A percentile compares a stretch with the other conserved stretches of the same genome.
phyloP scores from a whole-genome alignment of 2,888 invertebrate species.

The Monopis laevigella region DNA sequence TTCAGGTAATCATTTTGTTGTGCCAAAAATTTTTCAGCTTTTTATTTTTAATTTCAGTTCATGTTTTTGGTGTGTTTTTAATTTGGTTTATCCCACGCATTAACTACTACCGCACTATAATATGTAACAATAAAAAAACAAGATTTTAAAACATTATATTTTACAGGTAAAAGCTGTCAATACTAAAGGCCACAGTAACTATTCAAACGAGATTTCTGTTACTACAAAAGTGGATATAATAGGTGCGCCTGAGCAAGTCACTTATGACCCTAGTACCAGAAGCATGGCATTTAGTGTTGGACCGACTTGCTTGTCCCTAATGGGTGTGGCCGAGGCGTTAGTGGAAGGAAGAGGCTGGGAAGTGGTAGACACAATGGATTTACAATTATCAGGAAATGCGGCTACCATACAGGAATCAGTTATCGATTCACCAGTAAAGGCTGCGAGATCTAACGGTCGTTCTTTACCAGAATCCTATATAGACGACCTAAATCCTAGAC shows the following conservation, averaged over 20 bases:
- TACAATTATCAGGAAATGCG: conserved; percentile 76
- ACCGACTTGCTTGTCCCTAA: conserved; percentile 79
- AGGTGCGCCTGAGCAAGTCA: conserved; percentile 81
- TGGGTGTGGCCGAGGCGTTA: conserved; percentile 79
- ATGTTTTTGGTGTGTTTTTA: conserved; percentile 19
- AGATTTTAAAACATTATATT: conserved; percentile 5
- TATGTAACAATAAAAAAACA: background rate
- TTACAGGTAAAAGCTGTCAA: conserved; percentile 84
- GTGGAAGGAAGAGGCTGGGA: conserved; percentile 65
- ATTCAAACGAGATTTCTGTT: conserved; percentile 83
- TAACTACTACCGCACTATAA: conserved; percentile 16
- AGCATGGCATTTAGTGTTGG: conserved; percentile 82
- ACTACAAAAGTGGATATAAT: conserved; percentile 88
- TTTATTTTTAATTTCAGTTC: conserved; percentile 11
- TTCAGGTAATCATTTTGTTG: conserved; percentile 53
- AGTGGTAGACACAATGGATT: conserved; percentile 76
- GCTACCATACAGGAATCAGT: conserved; percentile 77
- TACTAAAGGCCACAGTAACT: conserved; percentile 87
- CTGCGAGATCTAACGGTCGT: conserved; percentile 43
- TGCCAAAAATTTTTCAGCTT: conserved; percentile 18
- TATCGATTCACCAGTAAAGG: conserved; percentile 65
- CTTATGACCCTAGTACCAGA: conserved; percentile 81
- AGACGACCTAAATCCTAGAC: conserved; percentile 72
- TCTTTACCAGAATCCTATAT: conserved; percentile 54
- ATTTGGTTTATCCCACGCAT: conserved; percentile 23